Percentiles rank a stretch among this genome's conserved stretches.
Conservation (phyloP, 2,113 vertebrate genomes). For the Leptosomus discolor region DNA sequence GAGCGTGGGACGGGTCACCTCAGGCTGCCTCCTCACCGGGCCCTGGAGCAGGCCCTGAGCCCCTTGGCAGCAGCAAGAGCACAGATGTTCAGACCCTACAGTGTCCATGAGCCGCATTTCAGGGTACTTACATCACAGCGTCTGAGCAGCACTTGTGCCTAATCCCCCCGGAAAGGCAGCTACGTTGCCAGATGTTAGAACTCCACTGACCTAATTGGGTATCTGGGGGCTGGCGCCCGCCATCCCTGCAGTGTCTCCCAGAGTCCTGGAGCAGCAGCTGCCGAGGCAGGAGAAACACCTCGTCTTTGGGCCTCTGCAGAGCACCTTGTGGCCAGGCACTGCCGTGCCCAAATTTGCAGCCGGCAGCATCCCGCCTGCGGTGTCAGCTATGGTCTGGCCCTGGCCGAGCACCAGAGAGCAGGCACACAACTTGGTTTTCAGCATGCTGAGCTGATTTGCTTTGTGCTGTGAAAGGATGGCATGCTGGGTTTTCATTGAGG, state of each 20-base stretch:
- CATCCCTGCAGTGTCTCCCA: background rate
- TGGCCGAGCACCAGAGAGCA: accelerated
- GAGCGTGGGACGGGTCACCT: accelerated
- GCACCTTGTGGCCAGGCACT: accelerated
- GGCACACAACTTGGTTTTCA: accelerated
- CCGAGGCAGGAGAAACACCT: background rate
- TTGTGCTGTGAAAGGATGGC: accelerated
- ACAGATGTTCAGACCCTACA: background rate
- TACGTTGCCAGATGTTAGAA: background rate
- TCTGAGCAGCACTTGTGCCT: accelerated
- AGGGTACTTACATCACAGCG: accelerated
- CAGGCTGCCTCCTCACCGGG: background rate
- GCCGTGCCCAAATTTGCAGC: background rate
- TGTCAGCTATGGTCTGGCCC: accelerated
- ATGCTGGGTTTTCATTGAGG: background rate
- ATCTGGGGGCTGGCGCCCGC: background rate
- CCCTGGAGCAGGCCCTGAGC: background rate
- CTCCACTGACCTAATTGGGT: background rate
- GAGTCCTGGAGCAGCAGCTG: background rate
- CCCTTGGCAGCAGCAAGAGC: background rate
- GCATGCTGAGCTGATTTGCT: background rate
- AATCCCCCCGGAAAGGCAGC: background rate
- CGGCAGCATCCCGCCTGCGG: accelerated
- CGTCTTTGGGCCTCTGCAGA: too few species aligned
- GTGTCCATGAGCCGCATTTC: accelerated